Conservation (phyloP, 2,113 vertebrate species). For the Genyomyrus donnyi region DNA sequence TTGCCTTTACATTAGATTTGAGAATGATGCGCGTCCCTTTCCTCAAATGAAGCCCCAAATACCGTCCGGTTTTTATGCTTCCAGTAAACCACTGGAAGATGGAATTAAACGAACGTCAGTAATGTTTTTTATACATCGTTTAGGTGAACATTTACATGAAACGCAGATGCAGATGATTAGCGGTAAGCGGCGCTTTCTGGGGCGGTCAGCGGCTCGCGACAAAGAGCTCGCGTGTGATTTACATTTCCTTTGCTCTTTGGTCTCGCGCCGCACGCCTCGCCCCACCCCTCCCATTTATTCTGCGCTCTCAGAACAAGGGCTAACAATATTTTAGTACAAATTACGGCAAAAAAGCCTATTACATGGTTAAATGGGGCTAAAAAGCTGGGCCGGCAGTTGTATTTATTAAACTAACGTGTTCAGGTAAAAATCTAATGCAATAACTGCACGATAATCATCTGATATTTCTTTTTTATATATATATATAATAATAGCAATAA, state of each 20-base stretch:
- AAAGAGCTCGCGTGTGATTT: conserved; percentile 38
- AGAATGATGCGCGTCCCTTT: neutral
- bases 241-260: conserved; percentile 16
- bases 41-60: neutral
- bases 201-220: conserved; percentile 29
- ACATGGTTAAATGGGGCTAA: neutral
- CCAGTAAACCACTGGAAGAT: neutral
- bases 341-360: neutral
- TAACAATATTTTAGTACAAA: neutral
- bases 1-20: neutral
- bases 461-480: neutral
- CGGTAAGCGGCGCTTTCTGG: neutral
- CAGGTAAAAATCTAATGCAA: neutral
- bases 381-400: neutral
- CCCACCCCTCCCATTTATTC: conserved; percentile 52
- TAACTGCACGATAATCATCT: neutral
- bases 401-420: neutral
- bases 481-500: neutral
- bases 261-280: conserved; percentile 35
- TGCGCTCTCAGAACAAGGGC: neutral
- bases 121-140: neutral
- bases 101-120: neutral
- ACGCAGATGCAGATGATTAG: neutral
- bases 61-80: neutral
- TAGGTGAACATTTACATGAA: neutral